phyloP scores from a whole-genome alignment of 2,113 vertebrate genomes.

The Microtus ochrogaster region DNA sequence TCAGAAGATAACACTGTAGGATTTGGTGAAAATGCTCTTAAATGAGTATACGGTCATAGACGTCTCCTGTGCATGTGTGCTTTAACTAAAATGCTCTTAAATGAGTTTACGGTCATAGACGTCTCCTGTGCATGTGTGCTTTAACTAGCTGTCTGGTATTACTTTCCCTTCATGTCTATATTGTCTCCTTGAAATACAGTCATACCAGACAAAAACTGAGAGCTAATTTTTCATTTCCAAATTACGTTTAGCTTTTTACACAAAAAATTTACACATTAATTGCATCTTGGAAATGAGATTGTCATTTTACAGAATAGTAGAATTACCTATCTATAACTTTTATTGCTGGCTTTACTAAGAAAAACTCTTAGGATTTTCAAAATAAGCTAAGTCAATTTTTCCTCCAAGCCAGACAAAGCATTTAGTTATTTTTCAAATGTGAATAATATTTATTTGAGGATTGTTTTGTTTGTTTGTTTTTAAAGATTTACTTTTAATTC shows the following conservation, averaged over 20 bases:
- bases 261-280: conserved; percentile 7
- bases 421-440: not conserved
- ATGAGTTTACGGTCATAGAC: not conserved
- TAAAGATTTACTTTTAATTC: not conserved
- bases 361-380: not conserved
- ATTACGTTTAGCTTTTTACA: conserved; percentile 26
- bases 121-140: not conserved
- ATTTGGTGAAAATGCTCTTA: conserved; percentile 10
- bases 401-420: not conserved
- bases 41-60: not conserved
- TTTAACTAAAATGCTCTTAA: not conserved
- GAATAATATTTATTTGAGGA: not conserved
- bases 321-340: not conserved
- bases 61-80: not conserved
- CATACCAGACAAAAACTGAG: conserved; percentile 8
- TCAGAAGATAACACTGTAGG: not conserved
- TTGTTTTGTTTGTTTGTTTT: not conserved
- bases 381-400: not conserved
- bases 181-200: not conserved
- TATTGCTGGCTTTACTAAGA: conserved; percentile 32
- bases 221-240: conserved; percentile 30
- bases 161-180: not conserved
- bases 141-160: not conserved
- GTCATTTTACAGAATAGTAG: not conserved
- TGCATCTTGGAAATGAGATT: conserved; percentile 13